These are phyloP conservation scores for Volucella bombylans DNA, from an alignment of 2,888 invertebrate genomes.

Conservation along the genomic window DNA sequence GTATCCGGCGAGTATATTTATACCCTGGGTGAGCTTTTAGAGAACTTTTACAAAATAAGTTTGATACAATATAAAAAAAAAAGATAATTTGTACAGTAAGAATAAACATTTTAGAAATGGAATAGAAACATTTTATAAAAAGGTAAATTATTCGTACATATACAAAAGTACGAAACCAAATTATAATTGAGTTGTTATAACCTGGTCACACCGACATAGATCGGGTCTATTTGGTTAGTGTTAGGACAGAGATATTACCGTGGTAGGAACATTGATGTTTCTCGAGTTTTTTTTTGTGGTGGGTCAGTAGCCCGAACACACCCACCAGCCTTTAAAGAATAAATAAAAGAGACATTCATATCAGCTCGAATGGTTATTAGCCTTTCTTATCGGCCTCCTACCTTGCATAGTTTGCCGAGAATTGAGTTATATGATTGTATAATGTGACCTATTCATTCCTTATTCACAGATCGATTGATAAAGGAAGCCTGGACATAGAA, in stretches of 20 bases:
- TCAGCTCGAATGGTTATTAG: constrained; percentile 32
- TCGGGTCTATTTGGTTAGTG: constrained; percentile 8
- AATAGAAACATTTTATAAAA: too few relatives aligned
- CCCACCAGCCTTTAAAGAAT: constrained; percentile 16
- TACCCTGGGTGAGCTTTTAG: too few relatives aligned
- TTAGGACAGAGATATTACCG: constrained; percentile 34
- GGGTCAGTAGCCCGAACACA: constrained; percentile 31
- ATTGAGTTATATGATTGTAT: constrained; percentile 62
- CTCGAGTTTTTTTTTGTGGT: constrained; percentile 1
- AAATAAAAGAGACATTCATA: not conserved
- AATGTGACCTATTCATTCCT: constrained; percentile 39
- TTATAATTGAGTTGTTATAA: too few relatives aligned
- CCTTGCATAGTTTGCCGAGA: constrained; percentile 11
- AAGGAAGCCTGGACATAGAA: not conserved
- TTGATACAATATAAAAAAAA: too few relatives aligned
- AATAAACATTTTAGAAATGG: too few relatives aligned
- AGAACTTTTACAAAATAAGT: too few relatives aligned
- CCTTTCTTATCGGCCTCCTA: not conserved
- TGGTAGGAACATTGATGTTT: constrained; percentile 56
- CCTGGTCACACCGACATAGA: too few relatives aligned
- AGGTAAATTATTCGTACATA: too few relatives aligned
- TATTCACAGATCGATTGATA: constrained; percentile 34
- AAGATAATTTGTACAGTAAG: too few relatives aligned
- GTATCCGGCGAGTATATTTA: too few relatives aligned
- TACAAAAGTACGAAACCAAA: too few relatives aligned